A percentile compares a stretch with the other conserved stretches of the same genome.
These are phyloP conservation scores for Semnornis frantzii DNA, from an alignment of 2,113 vertebrate genomes.

Conservation along the genomic window DNA sequence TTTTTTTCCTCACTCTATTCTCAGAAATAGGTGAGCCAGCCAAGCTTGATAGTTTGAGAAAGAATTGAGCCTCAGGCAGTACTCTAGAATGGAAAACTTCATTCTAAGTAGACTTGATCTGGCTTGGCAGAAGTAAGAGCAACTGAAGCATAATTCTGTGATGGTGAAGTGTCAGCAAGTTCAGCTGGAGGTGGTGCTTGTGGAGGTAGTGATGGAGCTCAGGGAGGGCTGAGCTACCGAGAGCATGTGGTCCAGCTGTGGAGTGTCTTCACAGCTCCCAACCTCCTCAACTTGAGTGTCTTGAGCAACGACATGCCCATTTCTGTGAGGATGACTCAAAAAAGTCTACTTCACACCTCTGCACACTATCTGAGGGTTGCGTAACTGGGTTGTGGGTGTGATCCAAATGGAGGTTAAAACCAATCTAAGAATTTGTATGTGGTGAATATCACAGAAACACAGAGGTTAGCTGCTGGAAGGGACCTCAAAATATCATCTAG, in stretches of 20 bases:
- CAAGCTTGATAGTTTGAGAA: background rate
- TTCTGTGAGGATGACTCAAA: background rate
- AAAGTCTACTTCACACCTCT: background rate
- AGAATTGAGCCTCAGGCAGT: background rate
- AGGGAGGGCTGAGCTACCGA: background rate
- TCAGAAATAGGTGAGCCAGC: background rate
- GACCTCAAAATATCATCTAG: no score
- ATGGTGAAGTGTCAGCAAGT: background rate
- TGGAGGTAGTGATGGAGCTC: background rate
- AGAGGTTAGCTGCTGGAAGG: no score
- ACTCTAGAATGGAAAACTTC: background rate
- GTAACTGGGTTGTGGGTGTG: background rate
- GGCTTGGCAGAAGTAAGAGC: background rate
- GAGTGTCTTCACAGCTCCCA: no score
- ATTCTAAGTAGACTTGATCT: background rate
- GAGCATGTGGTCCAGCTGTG: background rate
- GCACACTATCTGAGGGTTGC: background rate
- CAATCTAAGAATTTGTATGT: background rate
- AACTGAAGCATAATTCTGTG: background rate
- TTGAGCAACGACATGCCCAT: background rate
- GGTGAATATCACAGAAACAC: background rate
- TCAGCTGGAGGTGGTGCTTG: background rate
- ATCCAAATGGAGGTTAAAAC: background rate
- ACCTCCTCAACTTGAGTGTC: rapidly evolving
- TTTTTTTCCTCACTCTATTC: background rate